These are phyloP conservation scores for Guaruba guarouba DNA, from an alignment of 2,113 vertebrate species.

Conservation along the genomic window DNA sequence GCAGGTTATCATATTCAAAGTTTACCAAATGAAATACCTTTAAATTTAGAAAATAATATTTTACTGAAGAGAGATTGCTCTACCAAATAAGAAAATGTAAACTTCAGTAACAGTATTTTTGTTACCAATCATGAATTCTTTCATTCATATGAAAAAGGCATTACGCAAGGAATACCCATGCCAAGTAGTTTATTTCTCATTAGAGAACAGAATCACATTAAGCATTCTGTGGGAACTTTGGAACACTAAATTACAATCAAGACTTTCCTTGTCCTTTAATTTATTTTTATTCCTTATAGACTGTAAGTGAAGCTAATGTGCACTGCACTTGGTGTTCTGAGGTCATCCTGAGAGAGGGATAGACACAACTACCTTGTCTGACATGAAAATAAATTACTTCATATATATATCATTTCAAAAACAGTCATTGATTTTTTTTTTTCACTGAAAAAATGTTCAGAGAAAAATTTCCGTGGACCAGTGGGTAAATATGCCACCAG, in stretches of 20 bases:
- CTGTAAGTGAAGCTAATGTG: background rate
- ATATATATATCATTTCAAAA: background rate
- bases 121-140: background rate
- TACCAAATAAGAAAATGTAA: background rate
- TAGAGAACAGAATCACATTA: background rate
- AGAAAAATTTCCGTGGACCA: background rate
- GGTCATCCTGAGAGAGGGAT: background rate
- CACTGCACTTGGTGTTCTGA: background rate
- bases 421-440: background rate
- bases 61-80: background rate
- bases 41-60: background rate
- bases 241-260: background rate
- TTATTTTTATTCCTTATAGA: background rate
- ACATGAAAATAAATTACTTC: background rate
- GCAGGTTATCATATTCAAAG: background rate
- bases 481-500: background rate
- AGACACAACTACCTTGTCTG: background rate
- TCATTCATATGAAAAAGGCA: background rate
- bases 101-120: background rate
- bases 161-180: background rate
- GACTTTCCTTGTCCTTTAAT: background rate
- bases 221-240: background rate
- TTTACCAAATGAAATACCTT: background rate
- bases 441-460: background rate
- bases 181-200: background rate